Conservation (phyloP, 1,140 invertebrate species). For the Wasmannia auropunctata region DNA sequence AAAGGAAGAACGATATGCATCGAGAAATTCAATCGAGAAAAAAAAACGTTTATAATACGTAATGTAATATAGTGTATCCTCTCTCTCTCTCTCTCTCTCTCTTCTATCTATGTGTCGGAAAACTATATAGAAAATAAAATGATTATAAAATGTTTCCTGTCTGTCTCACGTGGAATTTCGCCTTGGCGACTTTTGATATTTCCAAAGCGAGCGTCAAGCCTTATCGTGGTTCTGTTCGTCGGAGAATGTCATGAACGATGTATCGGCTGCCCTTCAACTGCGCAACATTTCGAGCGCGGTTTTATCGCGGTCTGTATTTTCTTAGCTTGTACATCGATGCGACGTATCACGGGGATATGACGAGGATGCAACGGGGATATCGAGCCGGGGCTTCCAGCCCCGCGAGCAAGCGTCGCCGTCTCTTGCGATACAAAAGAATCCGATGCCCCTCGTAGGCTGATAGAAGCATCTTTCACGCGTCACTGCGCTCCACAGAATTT, state of each 20-base stretch:
- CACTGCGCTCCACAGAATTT: slow-evolving; percentile 20
- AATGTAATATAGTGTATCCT: background rate
- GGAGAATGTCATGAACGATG: background rate
- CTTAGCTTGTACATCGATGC: slow-evolving; percentile 8
- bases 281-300: background rate
- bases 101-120: too few relatives aligned
- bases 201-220: background rate
- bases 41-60: background rate
- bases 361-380: slow-evolving; percentile 21
- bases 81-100: too few relatives aligned
- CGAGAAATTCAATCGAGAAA: background rate
- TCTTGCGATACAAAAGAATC: slow-evolving; percentile 29
- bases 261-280: background rate
- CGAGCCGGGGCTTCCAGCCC: background rate
- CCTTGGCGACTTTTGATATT: background rate
- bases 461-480: slow-evolving; percentile 51
- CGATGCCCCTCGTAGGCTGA: slow-evolving; percentile 21
- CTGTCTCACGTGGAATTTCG: background rate
- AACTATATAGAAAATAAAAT: background rate
- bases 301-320: slow-evolving; percentile 39
- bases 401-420: slow-evolving; percentile 11
- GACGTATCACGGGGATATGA: background rate
- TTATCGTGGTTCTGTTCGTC: background rate
- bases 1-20: too few relatives aligned
- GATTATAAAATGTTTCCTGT: background rate